A percentile compares a stretch with the other conserved stretches of the same genome.
These are phyloP conservation scores for Chrysina gloriosa DNA, from an alignment of 2,888 invertebrate species.

Conservation along the genomic window DNA sequence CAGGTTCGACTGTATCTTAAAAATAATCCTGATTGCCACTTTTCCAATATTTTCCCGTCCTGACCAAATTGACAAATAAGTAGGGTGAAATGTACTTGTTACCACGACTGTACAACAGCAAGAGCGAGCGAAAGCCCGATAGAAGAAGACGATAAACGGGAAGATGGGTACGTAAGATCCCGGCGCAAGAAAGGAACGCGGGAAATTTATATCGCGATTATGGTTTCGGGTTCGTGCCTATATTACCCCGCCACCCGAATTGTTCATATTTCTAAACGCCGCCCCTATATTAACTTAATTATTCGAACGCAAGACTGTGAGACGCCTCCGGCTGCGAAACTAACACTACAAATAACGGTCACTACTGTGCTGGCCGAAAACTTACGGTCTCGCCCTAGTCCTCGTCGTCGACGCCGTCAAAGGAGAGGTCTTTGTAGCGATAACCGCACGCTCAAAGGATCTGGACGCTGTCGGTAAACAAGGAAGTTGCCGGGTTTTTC, in stretches of 20 bases:
- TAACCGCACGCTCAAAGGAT: constrained; percentile 17
- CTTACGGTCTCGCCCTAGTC: not conserved
- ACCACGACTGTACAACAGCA: no score
- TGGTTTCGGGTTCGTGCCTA: constrained; percentile 59
- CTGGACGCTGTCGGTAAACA: no score
- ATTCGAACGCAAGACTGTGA: constrained; percentile 41
- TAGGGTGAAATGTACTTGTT: no score
- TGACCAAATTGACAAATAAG: no score
- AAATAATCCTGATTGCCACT: no score
- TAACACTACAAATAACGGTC: constrained; percentile 37
- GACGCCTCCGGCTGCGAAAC: not conserved
- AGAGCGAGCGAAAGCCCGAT: no score
- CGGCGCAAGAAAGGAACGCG: not conserved
- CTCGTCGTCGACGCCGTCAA: not conserved
- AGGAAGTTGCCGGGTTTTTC: no score
- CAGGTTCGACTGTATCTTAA: no score
- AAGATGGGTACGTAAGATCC: no score
- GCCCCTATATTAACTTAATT: constrained; percentile 53
- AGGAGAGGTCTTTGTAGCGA: not conserved
- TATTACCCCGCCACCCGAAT: constrained; percentile 53
- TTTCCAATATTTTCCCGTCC: no score
- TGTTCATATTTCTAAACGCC: constrained; percentile 52
- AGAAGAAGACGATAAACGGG: no score
- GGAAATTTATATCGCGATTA: constrained; percentile 61
- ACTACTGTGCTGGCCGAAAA: no score